A percentile compares a stretch with the other conserved stretches of the same genome.
Evolutionary conservation across 2,888 invertebrate species (phyloP).

Genomic region (Oscheius sp.): DNA sequence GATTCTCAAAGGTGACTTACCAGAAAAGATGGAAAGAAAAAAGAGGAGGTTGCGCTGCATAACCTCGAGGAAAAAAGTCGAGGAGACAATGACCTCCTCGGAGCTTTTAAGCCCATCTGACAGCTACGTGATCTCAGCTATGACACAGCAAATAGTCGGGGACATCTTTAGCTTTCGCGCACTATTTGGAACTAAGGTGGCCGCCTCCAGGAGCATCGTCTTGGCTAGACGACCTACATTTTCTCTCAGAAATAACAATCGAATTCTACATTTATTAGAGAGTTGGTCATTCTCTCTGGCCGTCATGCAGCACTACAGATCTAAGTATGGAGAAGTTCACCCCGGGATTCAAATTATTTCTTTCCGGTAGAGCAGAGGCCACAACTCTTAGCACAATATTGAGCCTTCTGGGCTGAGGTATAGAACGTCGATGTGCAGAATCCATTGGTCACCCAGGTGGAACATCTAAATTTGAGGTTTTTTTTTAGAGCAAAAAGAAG

Average conservation of each 20-base stretch:
- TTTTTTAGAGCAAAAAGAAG: too few relatives aligned
- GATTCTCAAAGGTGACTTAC: too few relatives aligned
- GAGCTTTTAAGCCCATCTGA: conserved; percentile 18
- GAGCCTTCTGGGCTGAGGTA: not conserved
- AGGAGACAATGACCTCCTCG: not conserved
- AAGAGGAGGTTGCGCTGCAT: not conserved
- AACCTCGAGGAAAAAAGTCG: not conserved
- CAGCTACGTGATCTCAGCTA: conserved; percentile 22
- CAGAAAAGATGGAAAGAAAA: not conserved
- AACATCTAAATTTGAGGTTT: too few relatives aligned
- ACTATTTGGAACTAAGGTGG: conserved; percentile 30
- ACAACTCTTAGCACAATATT: not conserved
- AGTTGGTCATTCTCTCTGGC: too few relatives aligned
- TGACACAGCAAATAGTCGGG: conserved; percentile 18
- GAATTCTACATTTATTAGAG: too few relatives aligned
- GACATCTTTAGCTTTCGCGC: not conserved
- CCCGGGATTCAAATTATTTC: too few relatives aligned
- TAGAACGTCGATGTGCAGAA: not conserved
- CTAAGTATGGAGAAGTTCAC: too few relatives aligned
- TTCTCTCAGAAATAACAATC: too few relatives aligned
- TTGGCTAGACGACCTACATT: too few relatives aligned
- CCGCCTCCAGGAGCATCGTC: too few relatives aligned
- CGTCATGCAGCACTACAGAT: too few relatives aligned
- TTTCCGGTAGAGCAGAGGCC: not conserved
- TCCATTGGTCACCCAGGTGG: not conserved